These are phyloP conservation scores for Lepus timidus DNA, from an alignment of 2,113 vertebrate genomes.

Conservation along the genomic window DNA sequence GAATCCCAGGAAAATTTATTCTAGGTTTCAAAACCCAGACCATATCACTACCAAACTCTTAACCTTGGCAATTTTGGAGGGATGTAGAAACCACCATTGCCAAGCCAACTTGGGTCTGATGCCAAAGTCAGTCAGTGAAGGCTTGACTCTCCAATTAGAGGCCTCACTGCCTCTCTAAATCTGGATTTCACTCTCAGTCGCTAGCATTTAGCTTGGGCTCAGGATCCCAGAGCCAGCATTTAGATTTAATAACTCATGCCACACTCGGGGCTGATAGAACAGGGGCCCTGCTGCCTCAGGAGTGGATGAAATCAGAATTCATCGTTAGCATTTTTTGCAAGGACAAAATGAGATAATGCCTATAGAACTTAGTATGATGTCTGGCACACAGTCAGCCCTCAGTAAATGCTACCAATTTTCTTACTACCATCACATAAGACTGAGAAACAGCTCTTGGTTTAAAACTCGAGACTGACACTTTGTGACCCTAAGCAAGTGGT, in stretches of 20 bases:
- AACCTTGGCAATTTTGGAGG: neutral
- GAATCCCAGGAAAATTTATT: neutral
- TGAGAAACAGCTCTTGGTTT: neutral
- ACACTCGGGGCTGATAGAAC: neutral
- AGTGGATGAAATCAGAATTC: conserved; percentile 30
- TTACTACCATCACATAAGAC: neutral
- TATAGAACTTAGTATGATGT: neutral
- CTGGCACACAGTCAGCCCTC: neutral
- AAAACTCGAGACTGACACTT: neutral
- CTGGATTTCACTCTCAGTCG: neutral
- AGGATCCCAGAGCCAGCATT: neutral
- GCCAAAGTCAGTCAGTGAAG: neutral
- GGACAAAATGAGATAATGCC: neutral
- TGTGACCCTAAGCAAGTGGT: neutral
- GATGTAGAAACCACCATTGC: neutral
- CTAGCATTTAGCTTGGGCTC: neutral
- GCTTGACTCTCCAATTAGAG: neutral
- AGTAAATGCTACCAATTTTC: neutral
- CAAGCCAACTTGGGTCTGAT: neutral
- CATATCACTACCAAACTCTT: neutral
- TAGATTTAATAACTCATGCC: conserved; percentile 52
- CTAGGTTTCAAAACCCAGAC: neutral
- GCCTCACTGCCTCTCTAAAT: neutral
- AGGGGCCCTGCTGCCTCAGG: neutral
- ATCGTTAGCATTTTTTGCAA: conserved; percentile 8